Percentiles rank a stretch among this genome's conserved stretches.
Evolutionary conservation across 2,113 vertebrate genomes (phyloP).

Genomic region (Antennarius striatus): DNA sequence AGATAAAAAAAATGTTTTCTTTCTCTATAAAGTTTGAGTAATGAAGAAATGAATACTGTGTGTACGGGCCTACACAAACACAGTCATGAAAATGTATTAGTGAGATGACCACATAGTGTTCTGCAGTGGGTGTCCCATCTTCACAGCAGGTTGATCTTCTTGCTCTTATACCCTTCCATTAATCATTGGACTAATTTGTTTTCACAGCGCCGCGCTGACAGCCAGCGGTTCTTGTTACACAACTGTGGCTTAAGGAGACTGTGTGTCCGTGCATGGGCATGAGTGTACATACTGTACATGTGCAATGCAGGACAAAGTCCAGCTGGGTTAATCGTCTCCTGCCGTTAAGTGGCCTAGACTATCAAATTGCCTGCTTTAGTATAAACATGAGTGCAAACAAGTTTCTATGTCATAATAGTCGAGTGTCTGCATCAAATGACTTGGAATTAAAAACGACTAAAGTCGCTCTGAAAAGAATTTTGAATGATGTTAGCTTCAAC

Average conservation of each 20-base stretch:
- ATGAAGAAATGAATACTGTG: too few relatives aligned
- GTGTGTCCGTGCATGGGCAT: constrained; percentile 4
- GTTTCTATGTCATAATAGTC: too few relatives aligned
- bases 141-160: constrained; percentile 81
- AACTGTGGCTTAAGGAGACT: constrained; percentile 37
- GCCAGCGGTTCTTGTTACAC: constrained; percentile 70
- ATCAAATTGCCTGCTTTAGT: background rate
- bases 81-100: constrained; percentile 5
- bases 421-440: too few relatives aligned
- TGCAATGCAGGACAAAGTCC: constrained; percentile 8
- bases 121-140: constrained; percentile 75
- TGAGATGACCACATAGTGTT: constrained; percentile 54
- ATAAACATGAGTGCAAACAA: background rate
- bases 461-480: too few relatives aligned
- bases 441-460: too few relatives aligned
- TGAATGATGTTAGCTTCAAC: too few relatives aligned
- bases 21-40: too few relatives aligned
- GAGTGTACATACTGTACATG: constrained; percentile 5
- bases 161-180: constrained; percentile 87
- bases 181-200: constrained; percentile 88
- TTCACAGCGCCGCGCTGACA: constrained; percentile 75
- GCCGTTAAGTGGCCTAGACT: background rate
- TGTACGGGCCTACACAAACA: too few relatives aligned
- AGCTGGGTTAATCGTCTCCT: background rate
- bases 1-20: too few relatives aligned